A percentile compares a stretch with the other conserved stretches of the same genome.
Evolutionary conservation across 1,140 invertebrate species (phyloP).

Genomic region (Mycetomoellerius zeteki): DNA sequence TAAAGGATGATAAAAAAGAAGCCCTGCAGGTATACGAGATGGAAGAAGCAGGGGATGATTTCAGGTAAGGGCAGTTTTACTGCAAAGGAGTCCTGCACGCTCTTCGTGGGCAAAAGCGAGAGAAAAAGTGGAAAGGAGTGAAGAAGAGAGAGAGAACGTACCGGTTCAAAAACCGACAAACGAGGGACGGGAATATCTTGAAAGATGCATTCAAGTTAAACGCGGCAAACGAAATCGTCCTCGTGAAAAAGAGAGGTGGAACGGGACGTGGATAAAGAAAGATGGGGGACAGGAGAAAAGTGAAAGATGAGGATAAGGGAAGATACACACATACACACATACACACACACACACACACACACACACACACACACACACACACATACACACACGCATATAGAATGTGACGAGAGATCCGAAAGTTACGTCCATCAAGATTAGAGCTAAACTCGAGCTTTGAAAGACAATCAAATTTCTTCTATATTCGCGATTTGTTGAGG

Average conservation of each 20-base stretch:
- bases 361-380: background rate
- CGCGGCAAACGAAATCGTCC: conserved; percentile 83
- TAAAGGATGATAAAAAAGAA: conserved; percentile 53
- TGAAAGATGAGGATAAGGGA: conserved; percentile 56
- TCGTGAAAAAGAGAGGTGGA: conserved; percentile 54
- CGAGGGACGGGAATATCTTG: conserved; percentile 83
- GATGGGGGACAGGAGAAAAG: conserved; percentile 45
- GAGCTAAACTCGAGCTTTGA: conserved; percentile 11
- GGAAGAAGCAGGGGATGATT: conserved; percentile 77
- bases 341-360: background rate
- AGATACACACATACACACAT: background rate
- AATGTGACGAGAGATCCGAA: conserved; percentile 29
- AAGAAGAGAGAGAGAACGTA: conserved; percentile 68
- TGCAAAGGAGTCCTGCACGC: conserved; percentile 55
- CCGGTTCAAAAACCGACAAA: conserved; percentile 85
- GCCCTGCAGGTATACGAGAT: conserved; percentile 62
- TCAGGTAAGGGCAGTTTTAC: conserved; percentile 80
- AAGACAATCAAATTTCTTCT: conserved; percentile 22
- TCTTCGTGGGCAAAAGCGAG: conserved; percentile 42
- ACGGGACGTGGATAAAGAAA: conserved; percentile 43
- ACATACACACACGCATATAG: background rate
- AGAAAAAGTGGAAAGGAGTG: conserved; percentile 61
- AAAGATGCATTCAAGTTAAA: conserved; percentile 86
- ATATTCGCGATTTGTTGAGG: background rate
- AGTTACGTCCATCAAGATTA: conserved; percentile 70